Conservation (phyloP, 2,888 invertebrate genomes). For the Syrista parreyssii region DNA sequence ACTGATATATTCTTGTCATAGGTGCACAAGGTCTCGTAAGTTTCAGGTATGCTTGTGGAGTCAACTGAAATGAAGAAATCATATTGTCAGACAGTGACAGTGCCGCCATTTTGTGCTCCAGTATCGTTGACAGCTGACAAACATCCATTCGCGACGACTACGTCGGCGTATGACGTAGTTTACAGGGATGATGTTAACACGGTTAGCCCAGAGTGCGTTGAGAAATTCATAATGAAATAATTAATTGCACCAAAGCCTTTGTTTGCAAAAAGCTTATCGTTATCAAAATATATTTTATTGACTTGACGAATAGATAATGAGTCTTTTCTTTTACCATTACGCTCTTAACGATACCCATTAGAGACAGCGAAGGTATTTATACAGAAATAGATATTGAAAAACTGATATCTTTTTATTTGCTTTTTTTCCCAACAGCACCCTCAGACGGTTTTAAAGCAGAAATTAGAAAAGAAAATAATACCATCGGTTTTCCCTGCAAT, state of each 20-base stretch:
- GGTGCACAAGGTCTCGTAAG: not conserved
- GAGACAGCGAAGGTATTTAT: not conserved
- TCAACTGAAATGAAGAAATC: not conserved
- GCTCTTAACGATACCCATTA: not conserved
- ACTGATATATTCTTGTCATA: not conserved
- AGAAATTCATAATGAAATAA: not conserved
- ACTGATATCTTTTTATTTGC: too few species aligned
- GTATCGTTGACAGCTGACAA: not conserved
- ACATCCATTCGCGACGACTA: not conserved
- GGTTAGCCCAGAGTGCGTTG: not conserved
- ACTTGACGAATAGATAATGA: not conserved
- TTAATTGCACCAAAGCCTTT: not conserved
- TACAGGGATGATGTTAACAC: not conserved
- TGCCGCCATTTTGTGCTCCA: not conserved
- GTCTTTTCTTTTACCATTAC: not conserved
- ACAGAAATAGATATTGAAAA: not conserved
- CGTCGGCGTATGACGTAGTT: not conserved
- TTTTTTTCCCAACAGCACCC: not conserved
- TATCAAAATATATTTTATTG: not conserved
- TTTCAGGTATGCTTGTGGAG: not conserved
- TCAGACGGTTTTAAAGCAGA: too few species aligned
- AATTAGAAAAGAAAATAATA: too few species aligned
- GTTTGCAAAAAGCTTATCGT: not conserved
- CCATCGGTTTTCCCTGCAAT: not conserved
- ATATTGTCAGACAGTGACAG: not conserved